phyloP scores from a whole-genome alignment of 2,797 vertebrate species.

The Pteropus rufus region DNA sequence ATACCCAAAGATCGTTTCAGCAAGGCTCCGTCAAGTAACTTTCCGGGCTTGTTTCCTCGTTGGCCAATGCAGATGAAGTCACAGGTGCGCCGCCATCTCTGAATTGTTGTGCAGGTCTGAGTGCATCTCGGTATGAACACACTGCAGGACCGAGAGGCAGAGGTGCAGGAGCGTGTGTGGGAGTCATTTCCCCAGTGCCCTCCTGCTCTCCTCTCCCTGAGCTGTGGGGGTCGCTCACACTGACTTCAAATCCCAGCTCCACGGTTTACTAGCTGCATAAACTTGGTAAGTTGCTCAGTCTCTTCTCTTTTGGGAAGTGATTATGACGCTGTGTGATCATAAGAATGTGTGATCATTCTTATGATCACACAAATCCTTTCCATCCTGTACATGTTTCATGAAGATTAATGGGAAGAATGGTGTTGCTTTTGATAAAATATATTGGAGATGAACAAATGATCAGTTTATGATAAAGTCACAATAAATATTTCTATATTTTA shows the following conservation, averaged over 20 bases:
- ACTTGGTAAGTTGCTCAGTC: neutral
- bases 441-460: neutral
- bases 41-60: neutral
- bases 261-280: neutral
- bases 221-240: neutral
- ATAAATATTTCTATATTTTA: neutral
- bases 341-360: no score
- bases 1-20: no score
- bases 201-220: neutral
- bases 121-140: rapidly evolving
- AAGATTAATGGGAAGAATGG: neutral
- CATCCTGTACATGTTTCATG: neutral
- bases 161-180: rapidly evolving
- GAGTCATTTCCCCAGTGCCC: no score
- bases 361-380: rapidly evolving
- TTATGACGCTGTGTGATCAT: rapidly evolving
- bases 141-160: neutral
- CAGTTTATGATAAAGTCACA: neutral
- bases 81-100: neutral
- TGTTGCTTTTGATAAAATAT: neutral
- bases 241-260: neutral
- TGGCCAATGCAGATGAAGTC: neutral
- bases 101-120: neutral
- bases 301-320: neutral
- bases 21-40: neutral